A percentile compares a stretch with the other conserved stretches of the same genome.
Conservation (phyloP, 2,113 vertebrate genomes). For the Mustelus asterias region DNA sequence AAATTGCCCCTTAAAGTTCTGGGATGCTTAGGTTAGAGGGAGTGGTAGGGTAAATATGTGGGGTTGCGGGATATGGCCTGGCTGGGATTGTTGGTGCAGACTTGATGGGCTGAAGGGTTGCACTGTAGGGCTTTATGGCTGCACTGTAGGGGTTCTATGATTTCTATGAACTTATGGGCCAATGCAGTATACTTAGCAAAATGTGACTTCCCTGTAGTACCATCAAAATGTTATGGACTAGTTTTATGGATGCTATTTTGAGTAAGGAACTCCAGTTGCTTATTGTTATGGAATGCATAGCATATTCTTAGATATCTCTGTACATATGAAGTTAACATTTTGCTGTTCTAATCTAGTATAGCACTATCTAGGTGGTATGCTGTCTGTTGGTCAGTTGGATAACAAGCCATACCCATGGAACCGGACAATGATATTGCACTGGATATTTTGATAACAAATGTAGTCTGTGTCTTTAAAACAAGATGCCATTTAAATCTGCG, state of each 20-base stretch:
- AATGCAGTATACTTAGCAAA: not conserved
- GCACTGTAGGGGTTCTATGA: too few species aligned
- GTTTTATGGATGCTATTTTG: not conserved
- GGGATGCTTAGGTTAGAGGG: too few species aligned
- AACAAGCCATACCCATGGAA: conserved; percentile 82
- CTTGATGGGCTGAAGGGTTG: too few species aligned
- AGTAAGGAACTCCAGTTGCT: not conserved
- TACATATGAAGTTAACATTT: not conserved
- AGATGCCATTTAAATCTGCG: conserved; percentile 97
- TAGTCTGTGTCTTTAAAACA: conserved; percentile 95
- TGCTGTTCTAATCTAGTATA: conserved; percentile 29
- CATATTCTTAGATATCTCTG: not conserved
- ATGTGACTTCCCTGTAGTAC: not conserved
- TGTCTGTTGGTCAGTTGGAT: conserved; percentile 51
- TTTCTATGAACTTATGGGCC: not conserved
- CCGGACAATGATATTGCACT: conserved; percentile 87
- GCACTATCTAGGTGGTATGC: conserved; percentile 49
- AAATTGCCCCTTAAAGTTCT: too few species aligned
- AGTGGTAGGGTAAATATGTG: too few species aligned
- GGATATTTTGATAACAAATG: conserved; percentile 96
- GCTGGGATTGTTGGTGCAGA: too few species aligned
- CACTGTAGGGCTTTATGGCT: too few species aligned
- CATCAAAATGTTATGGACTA: not conserved
- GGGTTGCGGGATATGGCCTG: too few species aligned
- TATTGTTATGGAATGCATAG: not conserved